Evolutionary conservation across 2,888 invertebrate species (phyloP).

Genomic region (Leptopterna dolabrata): DNA sequence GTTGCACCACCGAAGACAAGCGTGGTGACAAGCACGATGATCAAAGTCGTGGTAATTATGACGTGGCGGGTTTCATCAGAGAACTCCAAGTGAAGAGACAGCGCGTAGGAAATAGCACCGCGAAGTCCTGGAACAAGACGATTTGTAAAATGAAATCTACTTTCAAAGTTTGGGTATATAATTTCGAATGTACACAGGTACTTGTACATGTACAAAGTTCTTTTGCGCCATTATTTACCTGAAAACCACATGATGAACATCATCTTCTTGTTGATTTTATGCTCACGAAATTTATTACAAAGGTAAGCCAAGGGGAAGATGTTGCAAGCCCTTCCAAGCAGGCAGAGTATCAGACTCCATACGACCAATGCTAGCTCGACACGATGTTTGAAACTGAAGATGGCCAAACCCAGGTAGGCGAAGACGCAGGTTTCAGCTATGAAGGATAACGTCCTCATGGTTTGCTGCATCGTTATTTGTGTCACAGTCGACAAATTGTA

Average conservation of each 20-base stretch:
- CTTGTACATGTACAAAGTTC: no score
- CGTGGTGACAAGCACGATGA: constrained; percentile 96
- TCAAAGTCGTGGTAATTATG: constrained; percentile 97
- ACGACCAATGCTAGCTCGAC: constrained; percentile 80
- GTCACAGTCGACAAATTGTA: constrained; percentile 97
- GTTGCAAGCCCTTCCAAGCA: constrained; percentile 94
- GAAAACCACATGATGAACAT: constrained; percentile 99
- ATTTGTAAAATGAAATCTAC: not conserved
- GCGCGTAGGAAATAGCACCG: constrained; percentile 97
- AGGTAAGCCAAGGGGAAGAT: constrained; percentile 95
- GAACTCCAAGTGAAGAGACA: constrained; percentile 94
- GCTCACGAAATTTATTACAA: constrained; percentile 95
- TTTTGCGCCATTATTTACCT: no score
- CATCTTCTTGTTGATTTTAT: constrained; percentile 97
- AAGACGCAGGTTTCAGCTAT: constrained; percentile 99
- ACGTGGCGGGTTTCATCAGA: constrained; percentile 95
- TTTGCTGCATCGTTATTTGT: constrained; percentile 99
- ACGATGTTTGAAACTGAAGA: constrained; percentile 92
- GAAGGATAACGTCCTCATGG: constrained; percentile 96
- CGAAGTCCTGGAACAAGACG: constrained; percentile 75
- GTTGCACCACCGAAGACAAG: constrained; percentile 96
- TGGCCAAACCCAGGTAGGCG: constrained; percentile 94
- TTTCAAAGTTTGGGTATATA: no score
- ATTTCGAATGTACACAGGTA: no score
- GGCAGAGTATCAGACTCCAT: constrained; percentile 92